phyloP scores from a whole-genome alignment of 2,113 vertebrate genomes.

The Ardeotis arabs region DNA sequence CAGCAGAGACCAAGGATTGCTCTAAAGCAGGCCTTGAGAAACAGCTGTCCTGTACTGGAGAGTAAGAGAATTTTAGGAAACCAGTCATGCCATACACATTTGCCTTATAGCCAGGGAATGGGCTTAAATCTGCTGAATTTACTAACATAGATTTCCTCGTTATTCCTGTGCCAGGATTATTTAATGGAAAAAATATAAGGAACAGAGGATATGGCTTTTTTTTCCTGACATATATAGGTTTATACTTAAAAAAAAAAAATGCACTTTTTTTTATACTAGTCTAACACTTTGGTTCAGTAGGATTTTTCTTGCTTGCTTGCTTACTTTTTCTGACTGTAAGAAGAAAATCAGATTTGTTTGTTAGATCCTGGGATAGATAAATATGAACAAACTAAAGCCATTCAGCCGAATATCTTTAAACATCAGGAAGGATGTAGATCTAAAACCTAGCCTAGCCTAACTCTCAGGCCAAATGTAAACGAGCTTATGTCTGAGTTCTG shows the following conservation, averaged over 20 bases:
- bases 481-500: neutral
- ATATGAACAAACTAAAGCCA: neutral
- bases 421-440: neutral
- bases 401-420: neutral
- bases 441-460: neutral
- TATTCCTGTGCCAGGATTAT: neutral
- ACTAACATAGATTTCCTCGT: neutral
- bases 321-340: neutral
- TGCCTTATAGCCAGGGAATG: neutral
- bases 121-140: neutral
- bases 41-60: neutral
- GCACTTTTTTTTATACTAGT: neutral
- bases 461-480: neutral
- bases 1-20: accelerated
- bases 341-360: neutral
- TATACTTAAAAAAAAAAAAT: neutral
- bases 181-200: neutral
- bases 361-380: neutral
- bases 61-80: neutral
- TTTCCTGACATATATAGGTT: neutral
- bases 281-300: neutral
- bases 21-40: neutral
- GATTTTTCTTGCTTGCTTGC: neutral
- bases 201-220: neutral
- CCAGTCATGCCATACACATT: neutral